Percentiles rank a stretch among this genome's conserved stretches.
These are phyloP conservation scores for Rutpela maculata DNA, from an alignment of 2,888 invertebrate species.

Conservation along the genomic window DNA sequence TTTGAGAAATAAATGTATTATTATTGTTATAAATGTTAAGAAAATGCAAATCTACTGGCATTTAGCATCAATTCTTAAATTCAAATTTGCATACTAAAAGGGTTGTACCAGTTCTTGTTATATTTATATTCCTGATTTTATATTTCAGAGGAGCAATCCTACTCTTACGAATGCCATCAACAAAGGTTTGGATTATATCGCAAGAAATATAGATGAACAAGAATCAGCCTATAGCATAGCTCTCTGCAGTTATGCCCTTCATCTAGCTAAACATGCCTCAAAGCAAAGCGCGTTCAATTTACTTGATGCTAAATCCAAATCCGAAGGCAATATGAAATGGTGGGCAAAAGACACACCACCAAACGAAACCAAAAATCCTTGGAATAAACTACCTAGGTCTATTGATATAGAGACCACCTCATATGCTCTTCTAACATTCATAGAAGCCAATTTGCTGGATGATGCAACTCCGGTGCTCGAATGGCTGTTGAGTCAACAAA, in stretches of 20 bases:
- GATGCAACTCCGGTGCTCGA: slow-evolving; percentile 81
- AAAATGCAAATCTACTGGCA: no score
- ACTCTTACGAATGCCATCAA: slow-evolving; percentile 79
- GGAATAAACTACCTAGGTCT: slow-evolving; percentile 81
- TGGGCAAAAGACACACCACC: slow-evolving; percentile 82
- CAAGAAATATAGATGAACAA: slow-evolving; percentile 79
- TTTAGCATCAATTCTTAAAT: no score
- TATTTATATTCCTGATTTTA: background rate
- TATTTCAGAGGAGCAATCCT: slow-evolving; percentile 48
- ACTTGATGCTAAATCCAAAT: slow-evolving; percentile 76
- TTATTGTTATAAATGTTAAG: no score
- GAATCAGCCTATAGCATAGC: slow-evolving; percentile 86
- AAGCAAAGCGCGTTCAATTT: slow-evolving; percentile 80
- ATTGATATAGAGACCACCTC: slow-evolving; percentile 92
- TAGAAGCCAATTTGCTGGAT: slow-evolving; percentile 73
- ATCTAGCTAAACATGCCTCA: slow-evolving; percentile 83
- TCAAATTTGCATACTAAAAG: no score
- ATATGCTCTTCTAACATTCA: slow-evolving; percentile 87
- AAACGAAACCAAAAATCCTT: slow-evolving; percentile 79
- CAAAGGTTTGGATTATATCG: slow-evolving; percentile 86
- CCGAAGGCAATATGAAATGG: slow-evolving; percentile 85
- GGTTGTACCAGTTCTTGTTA: no score
- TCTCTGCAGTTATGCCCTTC: slow-evolving; percentile 85
- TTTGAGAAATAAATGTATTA: no score
- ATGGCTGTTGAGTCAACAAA: slow-evolving; percentile 84